These are phyloP conservation scores for Lathamus discolor DNA, from an alignment of 2,113 vertebrate species.

Conservation along the genomic window DNA sequence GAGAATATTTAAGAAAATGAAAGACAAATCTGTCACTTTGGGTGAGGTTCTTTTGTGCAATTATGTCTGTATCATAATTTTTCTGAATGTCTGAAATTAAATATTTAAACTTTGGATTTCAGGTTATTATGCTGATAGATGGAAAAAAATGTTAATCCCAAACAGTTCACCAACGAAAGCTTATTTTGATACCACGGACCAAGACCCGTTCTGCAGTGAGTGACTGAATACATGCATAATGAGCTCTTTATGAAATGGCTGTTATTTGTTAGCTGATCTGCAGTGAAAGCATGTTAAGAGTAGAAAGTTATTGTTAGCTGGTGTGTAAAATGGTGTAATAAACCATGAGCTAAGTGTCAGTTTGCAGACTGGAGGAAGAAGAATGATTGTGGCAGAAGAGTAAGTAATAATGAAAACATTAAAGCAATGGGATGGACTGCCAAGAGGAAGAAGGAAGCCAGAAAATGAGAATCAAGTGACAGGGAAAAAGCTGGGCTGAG, in stretches of 20 bases:
- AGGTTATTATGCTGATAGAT: conserved; percentile 84
- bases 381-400: background rate
- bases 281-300: background rate
- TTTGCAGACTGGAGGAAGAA: background rate
- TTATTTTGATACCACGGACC: conserved; percentile 84
- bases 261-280: background rate
- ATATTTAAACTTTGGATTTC: conserved; percentile 28
- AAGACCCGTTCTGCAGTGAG: conserved; percentile 87
- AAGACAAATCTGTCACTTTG: background rate
- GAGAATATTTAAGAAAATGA: background rate
- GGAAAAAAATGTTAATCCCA: conserved; percentile 76
- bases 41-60: background rate
- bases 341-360: background rate
- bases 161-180: conserved; percentile 66
- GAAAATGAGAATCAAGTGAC: background rate
- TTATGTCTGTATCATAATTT: background rate
- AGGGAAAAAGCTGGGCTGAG: background rate
- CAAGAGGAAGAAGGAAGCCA: background rate
- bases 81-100: background rate
- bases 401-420: background rate
- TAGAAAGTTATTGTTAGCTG: background rate
- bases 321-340: background rate
- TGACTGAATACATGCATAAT: background rate
- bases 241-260: background rate
- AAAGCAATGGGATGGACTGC: background rate